Conservation (phyloP, 64 coral and sea anemone genomes). For the Cladopsammia gracilis region DNA sequence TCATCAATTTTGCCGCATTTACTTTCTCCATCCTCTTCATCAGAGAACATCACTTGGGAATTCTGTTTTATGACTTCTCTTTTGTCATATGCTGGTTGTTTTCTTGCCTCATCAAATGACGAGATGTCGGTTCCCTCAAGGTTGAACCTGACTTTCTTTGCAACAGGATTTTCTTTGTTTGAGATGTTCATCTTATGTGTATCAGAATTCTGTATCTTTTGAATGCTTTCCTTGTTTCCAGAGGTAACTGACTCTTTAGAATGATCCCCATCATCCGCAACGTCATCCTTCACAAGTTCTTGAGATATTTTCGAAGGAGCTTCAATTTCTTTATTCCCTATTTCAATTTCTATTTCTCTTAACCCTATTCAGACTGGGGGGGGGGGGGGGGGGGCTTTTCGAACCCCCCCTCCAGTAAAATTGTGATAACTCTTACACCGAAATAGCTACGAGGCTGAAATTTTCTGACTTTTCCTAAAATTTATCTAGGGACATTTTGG, state of each 20-base stretch:
- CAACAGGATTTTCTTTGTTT: background rate
- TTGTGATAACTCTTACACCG: no score
- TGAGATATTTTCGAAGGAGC: background rate
- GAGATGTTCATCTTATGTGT: background rate
- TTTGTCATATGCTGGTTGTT: background rate
- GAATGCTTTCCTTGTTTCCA: background rate
- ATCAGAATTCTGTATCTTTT: background rate
- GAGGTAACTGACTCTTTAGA: no score
- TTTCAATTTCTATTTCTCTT: background rate
- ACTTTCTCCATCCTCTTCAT: conserved; percentile 11
- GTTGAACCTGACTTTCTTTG: background rate
- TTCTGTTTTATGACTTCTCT: background rate
- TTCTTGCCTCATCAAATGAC: background rate
- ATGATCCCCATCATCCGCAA: background rate
- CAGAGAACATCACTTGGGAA: conserved; percentile 17
- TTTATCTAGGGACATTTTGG: no score
- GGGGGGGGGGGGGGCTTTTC: no score
- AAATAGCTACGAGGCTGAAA: no score
- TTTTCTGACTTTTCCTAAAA: no score
- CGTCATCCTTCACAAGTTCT: background rate
- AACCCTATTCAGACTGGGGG: no score
- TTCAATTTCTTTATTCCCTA: background rate
- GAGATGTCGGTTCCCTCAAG: background rate
- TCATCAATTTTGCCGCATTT: background rate
- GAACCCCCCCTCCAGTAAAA: no score